Evolutionary conservation across 2,113 vertebrate species (phyloP).

Genomic region (Anguilla rostrata): DNA sequence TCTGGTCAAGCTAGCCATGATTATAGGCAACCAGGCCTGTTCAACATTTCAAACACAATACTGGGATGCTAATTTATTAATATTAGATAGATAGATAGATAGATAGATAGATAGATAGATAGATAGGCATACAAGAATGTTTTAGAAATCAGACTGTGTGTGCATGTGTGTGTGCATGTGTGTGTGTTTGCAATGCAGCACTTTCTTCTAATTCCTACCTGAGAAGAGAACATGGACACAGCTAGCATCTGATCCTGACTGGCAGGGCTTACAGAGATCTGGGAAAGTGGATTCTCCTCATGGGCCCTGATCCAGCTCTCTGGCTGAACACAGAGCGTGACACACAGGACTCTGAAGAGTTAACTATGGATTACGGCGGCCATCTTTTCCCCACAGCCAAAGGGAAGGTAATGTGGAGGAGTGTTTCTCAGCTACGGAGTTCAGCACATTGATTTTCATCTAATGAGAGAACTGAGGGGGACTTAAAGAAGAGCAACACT

Average conservation of each 20-base stretch:
- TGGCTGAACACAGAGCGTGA: background rate
- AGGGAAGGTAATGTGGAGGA: background rate
- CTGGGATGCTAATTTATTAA: too few species aligned
- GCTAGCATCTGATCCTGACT: conserved; percentile 43
- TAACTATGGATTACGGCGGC: background rate
- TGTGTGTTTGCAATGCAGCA: background rate
- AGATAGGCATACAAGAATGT: background rate
- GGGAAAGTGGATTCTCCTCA: conserved; percentile 58
- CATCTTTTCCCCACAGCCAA: background rate
- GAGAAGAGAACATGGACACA: conserved; percentile 38
- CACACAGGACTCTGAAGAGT: background rate
- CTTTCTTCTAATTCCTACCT: conserved; percentile 3
- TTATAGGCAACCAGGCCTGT: too few species aligned
- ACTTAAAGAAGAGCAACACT: background rate
- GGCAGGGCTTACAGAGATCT: conserved; percentile 61
- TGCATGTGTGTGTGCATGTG: background rate
- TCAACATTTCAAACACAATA: too few species aligned
- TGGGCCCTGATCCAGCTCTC: background rate
- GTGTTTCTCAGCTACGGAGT: background rate
- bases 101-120: background rate
- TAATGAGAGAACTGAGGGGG: background rate
- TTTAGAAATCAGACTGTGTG: too few species aligned
- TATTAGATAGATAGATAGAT: background rate
- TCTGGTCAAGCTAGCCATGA: too few species aligned
- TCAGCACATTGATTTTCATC: background rate